phyloP scores from a whole-genome alignment of 2,113 vertebrate species.

The Phyllostomus hastatus region DNA sequence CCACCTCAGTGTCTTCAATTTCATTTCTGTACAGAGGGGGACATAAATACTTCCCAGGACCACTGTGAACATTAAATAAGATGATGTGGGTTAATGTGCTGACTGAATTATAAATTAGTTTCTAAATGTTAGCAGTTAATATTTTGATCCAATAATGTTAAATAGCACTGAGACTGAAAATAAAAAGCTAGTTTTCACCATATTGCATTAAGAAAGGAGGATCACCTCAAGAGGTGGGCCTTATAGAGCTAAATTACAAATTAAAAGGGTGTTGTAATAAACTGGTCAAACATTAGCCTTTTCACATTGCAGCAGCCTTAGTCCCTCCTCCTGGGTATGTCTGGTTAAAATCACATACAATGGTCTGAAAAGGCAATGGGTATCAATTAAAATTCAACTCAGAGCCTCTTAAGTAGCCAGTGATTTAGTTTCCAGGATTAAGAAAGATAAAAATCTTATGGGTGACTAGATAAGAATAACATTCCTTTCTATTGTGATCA shows the following conservation, averaged over 20 bases:
- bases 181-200: background rate
- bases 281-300: background rate
- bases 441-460: slow-evolving; percentile 75
- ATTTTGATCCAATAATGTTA: background rate
- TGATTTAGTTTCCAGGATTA: slow-evolving; percentile 79
- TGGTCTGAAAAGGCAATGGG: slow-evolving; percentile 53
- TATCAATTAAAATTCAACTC: slow-evolving; percentile 75
- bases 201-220: background rate
- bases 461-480: slow-evolving; percentile 73
- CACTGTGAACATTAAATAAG: background rate
- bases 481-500: slow-evolving; percentile 84
- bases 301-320: background rate
- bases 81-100: background rate
- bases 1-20: background rate
- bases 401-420: slow-evolving; percentile 65
- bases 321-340: background rate
- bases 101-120: background rate
- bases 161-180: background rate
- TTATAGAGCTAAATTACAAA: background rate
- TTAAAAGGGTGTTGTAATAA: background rate
- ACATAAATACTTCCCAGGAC: background rate
- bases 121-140: background rate
- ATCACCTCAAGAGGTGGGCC: background rate
- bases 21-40: background rate
- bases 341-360: background rate